Evolutionary conservation across 2,888 invertebrate genomes (phyloP), one percentile per base, ranked within the genome.

Genomic region (Drosophila neoperkinsi): DNA sequence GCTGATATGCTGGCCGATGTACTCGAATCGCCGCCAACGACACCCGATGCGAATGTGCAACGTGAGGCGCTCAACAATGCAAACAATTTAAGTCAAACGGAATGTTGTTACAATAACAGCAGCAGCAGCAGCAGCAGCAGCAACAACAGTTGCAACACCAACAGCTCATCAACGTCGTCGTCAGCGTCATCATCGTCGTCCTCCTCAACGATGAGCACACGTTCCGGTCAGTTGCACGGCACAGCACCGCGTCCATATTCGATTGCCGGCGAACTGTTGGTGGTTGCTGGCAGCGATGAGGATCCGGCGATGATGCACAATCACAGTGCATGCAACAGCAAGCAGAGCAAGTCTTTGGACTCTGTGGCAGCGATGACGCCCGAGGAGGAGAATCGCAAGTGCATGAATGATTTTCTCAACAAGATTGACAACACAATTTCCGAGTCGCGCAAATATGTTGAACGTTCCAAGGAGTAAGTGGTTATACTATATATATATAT

Each of bases 401-500:
- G 95, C 84, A 96, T 96, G 89, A 96, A 96, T 91, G 96, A 97
- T 87, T 97, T 97, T 92, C 94, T 97, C 81, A 96, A 95, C 88
- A 96, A 97, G 94, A 96, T 97, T 91, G 97, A 97, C 94, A 96
- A 96, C 68, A 96, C 97, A 30, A 96, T 97, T 91, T 97, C 97
- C 65, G 96, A 95, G 90, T 97, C 97, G 59, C 97, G 97, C 92
- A 96, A 96, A 93, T 97, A 97, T 92, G 97, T 97, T 31, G 96
- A 96, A 91, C 96, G 96, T 91, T 95, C 96, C 91, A 97, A 97
- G 94, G 96, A 97, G 97, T 97, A 94, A 96, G 96, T 96, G 21
- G 2, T 5, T n/a, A 11, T 9, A 3, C 34, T 31, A 43, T 34
- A 34, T 34, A 34, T 34, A 33, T 25, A 25, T 10, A 34, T 34